These are phyloP conservation scores for Anoplius nigerrimus DNA, from an alignment of 2,888 invertebrate genomes.

Conservation along the genomic window DNA sequence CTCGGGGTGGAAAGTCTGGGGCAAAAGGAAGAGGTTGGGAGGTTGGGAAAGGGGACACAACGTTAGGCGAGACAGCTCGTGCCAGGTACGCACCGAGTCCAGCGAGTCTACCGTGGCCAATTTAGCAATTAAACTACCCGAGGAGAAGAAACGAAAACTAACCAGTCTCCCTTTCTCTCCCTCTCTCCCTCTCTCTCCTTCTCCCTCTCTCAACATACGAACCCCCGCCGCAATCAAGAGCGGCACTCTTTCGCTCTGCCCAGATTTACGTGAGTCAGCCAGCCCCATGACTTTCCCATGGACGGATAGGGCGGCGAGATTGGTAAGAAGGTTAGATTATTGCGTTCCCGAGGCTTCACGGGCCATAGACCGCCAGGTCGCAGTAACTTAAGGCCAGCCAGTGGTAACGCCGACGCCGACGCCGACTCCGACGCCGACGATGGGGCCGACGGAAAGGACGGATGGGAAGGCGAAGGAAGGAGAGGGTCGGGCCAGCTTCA, in stretches of 20 bases:
- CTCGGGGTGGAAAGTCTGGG: too few relatives aligned
- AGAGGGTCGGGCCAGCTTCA: not conserved
- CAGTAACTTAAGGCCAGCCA: constrained; percentile 57
- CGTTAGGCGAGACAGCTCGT: constrained; percentile 3
- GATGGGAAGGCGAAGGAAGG: constrained; percentile 20
- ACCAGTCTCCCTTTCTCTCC: constrained; percentile 51
- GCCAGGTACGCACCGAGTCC: constrained; percentile 30
- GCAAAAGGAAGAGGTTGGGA: too few relatives aligned
- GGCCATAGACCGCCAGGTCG: constrained; percentile 64
- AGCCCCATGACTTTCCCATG: constrained; percentile 47
- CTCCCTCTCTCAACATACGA: not conserved
- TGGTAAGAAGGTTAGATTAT: constrained; percentile 70
- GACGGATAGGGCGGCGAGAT: constrained; percentile 37
- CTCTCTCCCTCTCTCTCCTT: not conserved
- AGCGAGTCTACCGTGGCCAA: constrained; percentile 58
- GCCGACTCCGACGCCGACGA: constrained; percentile 13
- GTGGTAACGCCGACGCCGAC: constrained; percentile 7
- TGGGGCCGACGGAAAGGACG: constrained; percentile 17
- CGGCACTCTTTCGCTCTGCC: constrained; percentile 25
- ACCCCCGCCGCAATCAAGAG: not conserved
- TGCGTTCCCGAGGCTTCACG: constrained; percentile 67
- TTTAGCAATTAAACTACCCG: constrained; percentile 70
- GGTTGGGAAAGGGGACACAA: too few relatives aligned
- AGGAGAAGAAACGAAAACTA: constrained; percentile 65
- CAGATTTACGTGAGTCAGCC: constrained; percentile 51